Base-by-base conservation (phyloP, 2,888 invertebrate species). In the Parelbella ahira region DNA sequence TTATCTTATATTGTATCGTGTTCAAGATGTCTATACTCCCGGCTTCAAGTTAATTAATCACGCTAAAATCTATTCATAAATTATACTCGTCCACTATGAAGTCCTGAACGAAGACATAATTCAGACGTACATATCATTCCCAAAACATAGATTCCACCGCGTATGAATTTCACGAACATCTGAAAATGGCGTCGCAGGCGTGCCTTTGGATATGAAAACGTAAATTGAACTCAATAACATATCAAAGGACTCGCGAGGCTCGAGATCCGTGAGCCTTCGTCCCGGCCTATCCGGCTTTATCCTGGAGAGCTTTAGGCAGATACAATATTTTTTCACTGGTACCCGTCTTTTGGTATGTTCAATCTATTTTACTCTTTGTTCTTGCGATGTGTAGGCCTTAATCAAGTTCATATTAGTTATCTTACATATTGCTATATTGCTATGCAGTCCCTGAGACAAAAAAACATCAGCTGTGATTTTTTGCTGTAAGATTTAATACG, bases 191-290 rank as follows among this genome's bases (percentile, higher is more conserved):
- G 27, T 37, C 43, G 24, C 29, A 18, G 37, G 49, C 45, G 49
- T 60, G 58, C 54, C 60, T 57, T 61, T 52, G 62, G 56, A 63
- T 67, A 63, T 60, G 63, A 63, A 69, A 71, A 75, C 68, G 66
- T 66, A 75, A 75, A 76, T 78, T 73, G 70, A 70, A 77, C 70
- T 70, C 67, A 68, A 68, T 70, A 74, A 68, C 70, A 68, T 72
- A 72, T 77, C 76, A 79, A 75, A 79, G 70, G 71, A 69, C 69
- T 68, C 64, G 18, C 6, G 62, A 67, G 63, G 45, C 55, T 51
- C 49, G 47, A 50, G 54, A 50, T 51, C 51, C 48, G 57, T 57
- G 59, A 64, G 52, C 56, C 56, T 49, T 54, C 61, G 60, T 61
- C 66, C 60, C 60, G 53, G 59, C 60, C 63, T 68, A 69, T 60